Evolutionary conservation across 1,140 invertebrate genomes (phyloP).

Genomic region (Neodiprion lecontei): DNA sequence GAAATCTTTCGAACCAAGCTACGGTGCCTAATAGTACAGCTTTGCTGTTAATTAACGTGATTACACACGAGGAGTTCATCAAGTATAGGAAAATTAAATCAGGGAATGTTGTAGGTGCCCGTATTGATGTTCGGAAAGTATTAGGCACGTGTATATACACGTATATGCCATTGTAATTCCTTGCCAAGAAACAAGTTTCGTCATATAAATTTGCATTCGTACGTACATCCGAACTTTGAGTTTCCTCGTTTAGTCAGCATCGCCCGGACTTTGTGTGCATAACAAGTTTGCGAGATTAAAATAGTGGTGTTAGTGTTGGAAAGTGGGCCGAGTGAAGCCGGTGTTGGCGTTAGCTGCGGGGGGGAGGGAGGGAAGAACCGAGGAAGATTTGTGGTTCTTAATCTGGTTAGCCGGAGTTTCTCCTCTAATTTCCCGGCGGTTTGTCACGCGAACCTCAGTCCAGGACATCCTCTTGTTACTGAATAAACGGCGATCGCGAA

Average conservation of each 20-base stretch:
- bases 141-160: background rate
- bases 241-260: background rate
- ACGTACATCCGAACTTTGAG: background rate
- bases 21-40: no score
- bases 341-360: background rate
- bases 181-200: background rate
- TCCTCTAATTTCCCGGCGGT: background rate
- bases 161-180: background rate
- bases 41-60: no score
- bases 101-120: background rate
- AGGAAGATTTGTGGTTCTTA: constrained; percentile 4
- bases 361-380: background rate
- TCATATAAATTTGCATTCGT: background rate
- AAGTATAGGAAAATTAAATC: no score
- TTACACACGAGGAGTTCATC: no score
- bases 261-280: background rate
- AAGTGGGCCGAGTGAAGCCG: background rate
- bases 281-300: constrained; percentile 2
- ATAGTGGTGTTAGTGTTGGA: background rate
- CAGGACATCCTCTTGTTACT: background rate
- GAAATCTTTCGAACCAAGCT: no score
- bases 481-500: background rate
- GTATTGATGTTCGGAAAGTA: background rate
- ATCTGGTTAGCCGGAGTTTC: constrained; percentile 4
- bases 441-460: background rate